phyloP scores from a whole-genome alignment of 2,888 invertebrate species.

The Coremacera marginata region DNA sequence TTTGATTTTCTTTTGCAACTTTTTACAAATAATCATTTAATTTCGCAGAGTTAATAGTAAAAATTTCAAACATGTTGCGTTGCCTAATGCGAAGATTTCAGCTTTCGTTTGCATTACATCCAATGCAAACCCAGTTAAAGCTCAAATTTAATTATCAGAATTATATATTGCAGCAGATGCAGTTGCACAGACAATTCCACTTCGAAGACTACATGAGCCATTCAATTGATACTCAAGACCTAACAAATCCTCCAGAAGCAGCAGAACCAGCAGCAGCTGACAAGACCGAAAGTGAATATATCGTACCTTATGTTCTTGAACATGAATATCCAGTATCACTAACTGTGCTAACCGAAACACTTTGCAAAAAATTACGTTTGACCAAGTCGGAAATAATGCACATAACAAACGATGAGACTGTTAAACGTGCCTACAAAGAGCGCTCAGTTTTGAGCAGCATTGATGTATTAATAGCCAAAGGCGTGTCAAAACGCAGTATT shows the following conservation, averaged over 20 bases:
- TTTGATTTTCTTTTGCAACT: too few relatives aligned
- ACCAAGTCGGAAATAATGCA: constrained; percentile 51
- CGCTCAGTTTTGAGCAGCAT: constrained; percentile 49
- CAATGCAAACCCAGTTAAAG: neutral
- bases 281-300: constrained; percentile 56
- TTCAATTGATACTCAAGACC: constrained; percentile 15
- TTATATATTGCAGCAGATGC: neutral
- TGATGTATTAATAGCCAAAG: constrained; percentile 54
- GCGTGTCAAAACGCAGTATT: constrained; percentile 59
- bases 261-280: constrained; percentile 42
- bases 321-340: constrained; percentile 49
- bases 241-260: neutral
- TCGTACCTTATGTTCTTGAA: constrained; percentile 56
- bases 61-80: constrained; percentile 49
- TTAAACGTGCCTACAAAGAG: constrained; percentile 52
- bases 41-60: too few relatives aligned
- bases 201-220: neutral
- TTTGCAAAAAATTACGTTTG: constrained; percentile 55
- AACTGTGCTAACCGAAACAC: constrained; percentile 45
- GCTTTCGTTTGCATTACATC: constrained; percentile 42
- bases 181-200: neutral
- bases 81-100: constrained; percentile 50
- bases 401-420: constrained; percentile 57
- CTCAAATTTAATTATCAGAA: neutral
- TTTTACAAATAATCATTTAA: too few relatives aligned